Conservation (phyloP, 2,888 invertebrate species). For the Mimas tiliae region DNA sequence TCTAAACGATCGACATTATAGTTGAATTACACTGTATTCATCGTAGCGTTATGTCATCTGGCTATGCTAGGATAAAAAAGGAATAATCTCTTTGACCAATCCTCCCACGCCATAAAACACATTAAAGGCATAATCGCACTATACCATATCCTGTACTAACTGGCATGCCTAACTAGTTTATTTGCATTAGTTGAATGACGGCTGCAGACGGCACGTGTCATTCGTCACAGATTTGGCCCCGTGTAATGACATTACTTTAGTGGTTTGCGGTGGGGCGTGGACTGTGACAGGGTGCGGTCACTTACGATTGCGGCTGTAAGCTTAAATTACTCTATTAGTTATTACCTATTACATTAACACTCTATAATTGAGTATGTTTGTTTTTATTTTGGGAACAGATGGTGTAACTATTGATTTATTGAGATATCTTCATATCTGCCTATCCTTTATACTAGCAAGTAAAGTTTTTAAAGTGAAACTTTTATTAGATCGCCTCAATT, state of each 20-base stretch:
- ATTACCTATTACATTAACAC: slow-evolving; percentile 50
- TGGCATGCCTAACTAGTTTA: slow-evolving; percentile 6
- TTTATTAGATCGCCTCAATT: no score
- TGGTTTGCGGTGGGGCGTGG: slow-evolving; percentile 63
- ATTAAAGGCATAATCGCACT: not conserved
- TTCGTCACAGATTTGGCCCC: slow-evolving; percentile 69
- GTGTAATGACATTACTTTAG: slow-evolving; percentile 69
- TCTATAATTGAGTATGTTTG: slow-evolving; percentile 38
- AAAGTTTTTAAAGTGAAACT: no score
- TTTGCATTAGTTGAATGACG: slow-evolving; percentile 19
- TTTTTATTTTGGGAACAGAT: slow-evolving; percentile 6
- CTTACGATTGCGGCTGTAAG: slow-evolving; percentile 57
- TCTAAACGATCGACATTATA: no score
- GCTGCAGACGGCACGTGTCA: slow-evolving; percentile 51
- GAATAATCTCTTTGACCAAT: not conserved
- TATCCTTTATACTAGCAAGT: no score
- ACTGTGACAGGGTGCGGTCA: slow-evolving; percentile 66
- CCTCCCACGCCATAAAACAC: not conserved
- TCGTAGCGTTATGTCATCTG: not conserved
- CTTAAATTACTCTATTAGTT: slow-evolving; percentile 50
- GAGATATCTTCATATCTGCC: not conserved
- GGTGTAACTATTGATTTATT: not conserved
- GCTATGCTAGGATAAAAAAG: no score
- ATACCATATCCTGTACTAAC: slow-evolving; percentile 14
- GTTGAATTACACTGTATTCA: no score